Conservation (phyloP, 2,113 vertebrate species). For the Hippolais icterina region DNA sequence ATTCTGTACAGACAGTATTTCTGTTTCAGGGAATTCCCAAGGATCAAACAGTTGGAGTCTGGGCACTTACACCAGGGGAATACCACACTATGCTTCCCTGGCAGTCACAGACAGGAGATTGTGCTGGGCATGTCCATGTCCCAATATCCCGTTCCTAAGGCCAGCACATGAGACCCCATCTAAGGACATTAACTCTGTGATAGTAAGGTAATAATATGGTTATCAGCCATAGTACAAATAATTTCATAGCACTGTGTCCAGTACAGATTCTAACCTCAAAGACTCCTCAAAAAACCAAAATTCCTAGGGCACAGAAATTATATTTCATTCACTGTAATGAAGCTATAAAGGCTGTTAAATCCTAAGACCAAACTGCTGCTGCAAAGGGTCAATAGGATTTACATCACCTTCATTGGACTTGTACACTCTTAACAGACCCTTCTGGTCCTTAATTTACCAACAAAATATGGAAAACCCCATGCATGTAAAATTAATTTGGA, state of each 20-base stretch:
- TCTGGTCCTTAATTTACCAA: not conserved
- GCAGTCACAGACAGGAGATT: not conserved
- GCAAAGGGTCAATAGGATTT: not conserved
- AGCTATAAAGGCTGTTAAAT: not conserved
- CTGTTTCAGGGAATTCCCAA: not conserved
- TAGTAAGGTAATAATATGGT: not conserved
- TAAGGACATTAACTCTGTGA: not conserved
- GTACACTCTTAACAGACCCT: not conserved
- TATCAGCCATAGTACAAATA: not conserved
- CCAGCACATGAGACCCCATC: not conserved
- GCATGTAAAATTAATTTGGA: not conserved
- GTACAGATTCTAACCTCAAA: not conserved
- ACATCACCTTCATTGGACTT: accelerated
- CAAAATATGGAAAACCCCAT: not conserved
- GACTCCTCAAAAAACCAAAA: not conserved
- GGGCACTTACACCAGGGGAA: not conserved
- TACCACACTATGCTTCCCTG: accelerated
- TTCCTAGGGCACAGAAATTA: not conserved
- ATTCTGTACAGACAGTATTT: not conserved
- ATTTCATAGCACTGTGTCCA: not conserved
- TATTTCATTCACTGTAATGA: not conserved
- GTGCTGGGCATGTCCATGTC: not conserved
- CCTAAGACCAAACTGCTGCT: not conserved
- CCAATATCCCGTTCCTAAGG: not conserved
- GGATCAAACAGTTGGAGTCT: not conserved